These are phyloP conservation scores for Amblyornis subalaris DNA, from an alignment of 2,113 vertebrate genomes.

Conservation along the genomic window DNA sequence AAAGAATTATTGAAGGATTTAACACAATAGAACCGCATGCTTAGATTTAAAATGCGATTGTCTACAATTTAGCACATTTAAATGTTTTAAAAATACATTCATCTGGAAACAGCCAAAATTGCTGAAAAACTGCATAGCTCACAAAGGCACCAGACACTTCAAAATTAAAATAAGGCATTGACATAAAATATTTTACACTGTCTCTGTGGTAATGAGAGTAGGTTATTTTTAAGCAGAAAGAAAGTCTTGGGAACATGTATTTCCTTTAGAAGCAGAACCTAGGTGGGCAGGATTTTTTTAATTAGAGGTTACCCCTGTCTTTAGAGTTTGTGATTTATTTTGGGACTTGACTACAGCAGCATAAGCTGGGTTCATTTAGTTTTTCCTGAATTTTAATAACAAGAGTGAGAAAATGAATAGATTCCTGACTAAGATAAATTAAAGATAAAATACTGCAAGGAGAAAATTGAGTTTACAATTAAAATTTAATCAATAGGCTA, in stretches of 20 bases:
- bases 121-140: not conserved
- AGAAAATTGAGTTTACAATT: not conserved
- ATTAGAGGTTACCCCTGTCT: not conserved
- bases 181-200: not conserved
- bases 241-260: not conserved
- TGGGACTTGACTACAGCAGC: not conserved
- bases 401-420: not conserved
- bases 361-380: not conserved
- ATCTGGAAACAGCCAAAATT: not conserved
- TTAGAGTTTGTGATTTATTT: not conserved
- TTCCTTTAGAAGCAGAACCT: not conserved
- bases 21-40: not conserved
- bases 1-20: not conserved
- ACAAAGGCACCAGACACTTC: not conserved
- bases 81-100: not conserved
- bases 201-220: not conserved
- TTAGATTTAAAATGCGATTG: not conserved
- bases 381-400: not conserved
- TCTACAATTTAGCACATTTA: not conserved
- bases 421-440: not conserved
- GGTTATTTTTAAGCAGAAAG: not conserved
- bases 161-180: not conserved
- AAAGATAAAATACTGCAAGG: not conserved
- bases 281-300: not conserved
- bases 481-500: not conserved